Evolutionary conservation across 1,140 invertebrate genomes (phyloP), one percentile per base, ranked within the genome.

Genomic region (Papilio aristodemus): DNA sequence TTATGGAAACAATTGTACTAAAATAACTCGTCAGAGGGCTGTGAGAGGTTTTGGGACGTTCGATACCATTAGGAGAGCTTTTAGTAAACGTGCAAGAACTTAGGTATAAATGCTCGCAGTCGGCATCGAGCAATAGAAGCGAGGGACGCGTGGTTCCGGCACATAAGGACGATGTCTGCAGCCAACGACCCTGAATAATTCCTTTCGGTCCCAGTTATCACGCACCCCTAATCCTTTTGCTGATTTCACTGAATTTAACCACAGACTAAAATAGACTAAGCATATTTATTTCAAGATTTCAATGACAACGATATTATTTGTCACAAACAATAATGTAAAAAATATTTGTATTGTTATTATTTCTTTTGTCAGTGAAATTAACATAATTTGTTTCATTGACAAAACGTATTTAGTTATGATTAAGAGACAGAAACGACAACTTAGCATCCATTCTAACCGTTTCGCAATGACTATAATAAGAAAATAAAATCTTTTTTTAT

Each of bases 111-210:
- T 68, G 69, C 63, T 72, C 68, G 62, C 19, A 50, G 46, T 50
- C 17, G 46, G 46, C 46, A 19, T 10, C 10, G 46, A 50, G 17
- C 46, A 19, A 50, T 50, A 13, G 46, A 50, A 68, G 46, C 67
- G 38, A 69, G 64, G 36, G 54, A 27, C 64, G 69, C 36, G 36
- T 67, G 41, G 57, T 41, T 32, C 54, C 54, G 57, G 62, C 68
- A 54, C 46, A 54, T 54, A 54, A 54, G 46, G 46, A 54, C 46
- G 19, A 54, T 54, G 46, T 54, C 70, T 74, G 75, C 80, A 79
- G 79, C 78, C 76, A 80, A 68, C 76, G 71, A 74, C 71, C 69
- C 73, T 81, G 78, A 82, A 84, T 84, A 81, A 84, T 83, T 79
- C 82, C 81, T 83, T 69, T 71, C 68, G 76, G 64, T 72, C 75